Conservation (phyloP, 2,113 vertebrate species). For the Columbina picui region DNA sequence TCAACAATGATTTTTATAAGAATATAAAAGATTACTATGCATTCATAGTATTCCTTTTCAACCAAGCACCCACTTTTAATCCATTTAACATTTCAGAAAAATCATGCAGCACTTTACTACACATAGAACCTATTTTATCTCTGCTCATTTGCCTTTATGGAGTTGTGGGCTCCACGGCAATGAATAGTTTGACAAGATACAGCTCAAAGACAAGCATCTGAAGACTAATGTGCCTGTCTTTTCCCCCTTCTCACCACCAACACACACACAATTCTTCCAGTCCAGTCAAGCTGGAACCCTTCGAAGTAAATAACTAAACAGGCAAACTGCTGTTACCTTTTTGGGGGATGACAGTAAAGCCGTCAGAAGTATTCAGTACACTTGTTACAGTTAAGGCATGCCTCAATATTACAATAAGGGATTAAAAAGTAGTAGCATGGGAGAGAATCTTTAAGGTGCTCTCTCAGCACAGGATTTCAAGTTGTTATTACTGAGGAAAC, state of each 20-base stretch:
- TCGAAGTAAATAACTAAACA: not conserved
- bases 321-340: not conserved
- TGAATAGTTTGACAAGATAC: not conserved
- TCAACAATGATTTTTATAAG: not conserved
- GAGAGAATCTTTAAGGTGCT: not conserved
- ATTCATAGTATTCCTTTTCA: not conserved
- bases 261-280: not conserved
- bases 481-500: not conserved
- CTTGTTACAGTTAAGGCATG: not conserved
- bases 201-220: not conserved
- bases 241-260: not conserved
- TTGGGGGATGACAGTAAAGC: not conserved
- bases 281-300: not conserved
- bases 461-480: not conserved
- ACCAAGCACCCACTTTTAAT: not conserved
- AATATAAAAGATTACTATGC: not conserved
- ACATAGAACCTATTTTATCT: not conserved
- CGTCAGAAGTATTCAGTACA: not conserved
- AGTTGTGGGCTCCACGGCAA: not conserved
- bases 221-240: not conserved
- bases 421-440: not conserved
- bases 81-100: not conserved
- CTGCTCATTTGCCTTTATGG: not conserved
- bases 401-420: not conserved
- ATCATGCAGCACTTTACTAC: not conserved